Base-by-base conservation (phyloP, 2,888 invertebrate species). In the Andrena chrysosceles region DNA sequence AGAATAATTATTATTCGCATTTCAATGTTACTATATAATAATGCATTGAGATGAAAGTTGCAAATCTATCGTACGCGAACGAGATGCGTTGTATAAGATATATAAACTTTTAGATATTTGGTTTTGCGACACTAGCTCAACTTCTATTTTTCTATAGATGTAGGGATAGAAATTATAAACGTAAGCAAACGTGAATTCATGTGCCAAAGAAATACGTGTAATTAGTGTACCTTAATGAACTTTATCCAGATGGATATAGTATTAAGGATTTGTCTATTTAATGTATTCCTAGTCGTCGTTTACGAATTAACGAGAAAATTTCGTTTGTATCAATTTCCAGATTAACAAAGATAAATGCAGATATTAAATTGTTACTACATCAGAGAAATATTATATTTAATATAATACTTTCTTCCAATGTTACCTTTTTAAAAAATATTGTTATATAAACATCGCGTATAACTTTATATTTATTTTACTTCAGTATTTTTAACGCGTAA, bases 131-230 rank as follows among this genome's bases (percentile, higher is more conserved):
- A 59, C n/a, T 68, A 83, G 62, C 23, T 13, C 10, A 74, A 63
- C 10, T 69, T 80, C 71, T 85, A 85, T 85, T 76, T 86, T 85
- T 75, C 67, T 78, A 70, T 85, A 86, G 76, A 16, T 67, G 26
- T 85, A 86, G 49, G 66, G 8, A 56, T 23, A 56, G 3, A 66
- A 67, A 26, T 66, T 84, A 68, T 75, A 73, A 84, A 42, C 23
- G 54, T 80, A 84, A 84, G 67, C 75, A 84, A 85, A 87, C 89
- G 93, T 93, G 93, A 93, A 93, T 93, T 93, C 93, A 92, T 89
- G 93, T 93, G 93, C 93, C 93, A 93, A 93, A 92, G 84, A 89
- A 89, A 89, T 90, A 82, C 78, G 62, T 84, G 31, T 75, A 77
- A 56, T 77, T 77, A 75, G 77, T 76, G 60, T 85, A 86, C 74